Conservation (phyloP, 2,113 vertebrate genomes). For the Lipophrys pholis region DNA sequence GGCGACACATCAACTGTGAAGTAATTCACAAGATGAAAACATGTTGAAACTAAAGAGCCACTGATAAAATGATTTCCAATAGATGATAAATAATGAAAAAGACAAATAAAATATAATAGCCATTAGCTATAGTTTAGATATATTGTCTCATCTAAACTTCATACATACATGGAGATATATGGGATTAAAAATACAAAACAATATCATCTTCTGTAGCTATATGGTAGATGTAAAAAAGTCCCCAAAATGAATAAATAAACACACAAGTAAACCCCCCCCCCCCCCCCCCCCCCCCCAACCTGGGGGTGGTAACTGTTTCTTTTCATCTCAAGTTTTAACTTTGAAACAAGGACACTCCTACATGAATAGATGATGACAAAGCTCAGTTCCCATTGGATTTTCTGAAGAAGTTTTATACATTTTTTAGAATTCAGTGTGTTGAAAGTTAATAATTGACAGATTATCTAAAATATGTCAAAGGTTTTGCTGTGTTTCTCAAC, state of each 20-base stretch:
- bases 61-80: neutral
- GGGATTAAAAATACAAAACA: neutral
- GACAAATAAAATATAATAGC: neutral
- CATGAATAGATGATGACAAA: conserved; percentile 1
- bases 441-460: neutral
- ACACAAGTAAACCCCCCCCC: neutral
- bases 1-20: neutral
- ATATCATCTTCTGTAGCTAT: neutral
- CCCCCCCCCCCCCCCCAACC: neutral
- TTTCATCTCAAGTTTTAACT: neutral
- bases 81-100: neutral
- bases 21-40: too few relatives aligned
- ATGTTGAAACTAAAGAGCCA: too few relatives aligned
- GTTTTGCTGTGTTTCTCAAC: neutral
- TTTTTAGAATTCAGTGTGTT: neutral
- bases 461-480: neutral
- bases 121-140: neutral
- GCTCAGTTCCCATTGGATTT: neutral
- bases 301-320: neutral
- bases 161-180: neutral
- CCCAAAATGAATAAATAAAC: neutral
- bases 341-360: neutral
- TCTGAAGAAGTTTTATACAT: neutral
- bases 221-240: neutral
- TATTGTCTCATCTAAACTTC: too few relatives aligned